A percentile compares a stretch with the other conserved stretches of the same genome.
Conservation (phyloP, 2,888 invertebrate species). For the Lysandra bellargus region DNA sequence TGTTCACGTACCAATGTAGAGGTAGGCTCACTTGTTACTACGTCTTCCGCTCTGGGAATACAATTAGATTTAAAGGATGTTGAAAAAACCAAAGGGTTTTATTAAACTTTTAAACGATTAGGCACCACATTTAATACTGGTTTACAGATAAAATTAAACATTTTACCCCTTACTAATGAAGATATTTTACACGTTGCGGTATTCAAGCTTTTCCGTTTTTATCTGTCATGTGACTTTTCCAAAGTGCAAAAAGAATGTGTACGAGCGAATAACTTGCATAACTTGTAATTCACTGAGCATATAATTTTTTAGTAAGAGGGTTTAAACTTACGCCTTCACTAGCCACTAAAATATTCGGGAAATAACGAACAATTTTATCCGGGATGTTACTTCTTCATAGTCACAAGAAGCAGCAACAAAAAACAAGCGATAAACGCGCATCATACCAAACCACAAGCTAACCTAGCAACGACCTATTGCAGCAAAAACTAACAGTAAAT, state of each 20-base stretch:
- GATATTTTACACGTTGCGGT: no score
- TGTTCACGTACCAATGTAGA: neutral
- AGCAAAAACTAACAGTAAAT: constrained; percentile 1
- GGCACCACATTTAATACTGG: no score
- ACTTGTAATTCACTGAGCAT: no score
- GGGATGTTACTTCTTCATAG: neutral
- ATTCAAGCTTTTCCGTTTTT: no score
- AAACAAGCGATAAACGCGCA: neutral
- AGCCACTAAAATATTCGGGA: neutral
- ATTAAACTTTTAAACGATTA: no score
- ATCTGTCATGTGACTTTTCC: no score
- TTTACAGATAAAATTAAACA: no score
- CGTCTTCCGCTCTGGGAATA: neutral
- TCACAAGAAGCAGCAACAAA: neutral
- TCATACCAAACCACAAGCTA: neutral
- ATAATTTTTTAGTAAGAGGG: no score
- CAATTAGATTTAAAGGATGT: neutral
- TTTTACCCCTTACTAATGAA: no score
- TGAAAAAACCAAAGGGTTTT: no score
- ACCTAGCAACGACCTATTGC: neutral
- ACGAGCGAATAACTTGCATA: no score
- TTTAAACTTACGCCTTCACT: neutral
- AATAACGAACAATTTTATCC: neutral
- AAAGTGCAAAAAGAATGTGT: no score
- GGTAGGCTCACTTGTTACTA: neutral